These are phyloP conservation scores for Onychostoma macrolepis DNA, from an alignment of 2,113 vertebrate species.

Conservation along the genomic window DNA sequence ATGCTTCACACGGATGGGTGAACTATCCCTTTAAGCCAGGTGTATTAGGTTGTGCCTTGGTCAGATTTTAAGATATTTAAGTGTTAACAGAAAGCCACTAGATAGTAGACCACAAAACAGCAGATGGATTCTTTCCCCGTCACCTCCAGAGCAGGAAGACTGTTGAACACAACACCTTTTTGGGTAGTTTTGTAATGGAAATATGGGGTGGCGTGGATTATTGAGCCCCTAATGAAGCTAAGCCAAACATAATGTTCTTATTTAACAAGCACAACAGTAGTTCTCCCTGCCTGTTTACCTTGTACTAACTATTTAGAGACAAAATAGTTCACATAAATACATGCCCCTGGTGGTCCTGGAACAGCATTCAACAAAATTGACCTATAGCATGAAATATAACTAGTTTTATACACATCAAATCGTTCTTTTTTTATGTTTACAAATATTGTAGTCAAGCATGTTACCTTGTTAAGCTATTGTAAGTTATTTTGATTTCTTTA, in stretches of 20 bases:
- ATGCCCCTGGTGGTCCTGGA: background rate
- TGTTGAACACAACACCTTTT: background rate
- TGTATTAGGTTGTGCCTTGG: background rate
- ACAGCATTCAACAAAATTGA: too few species aligned
- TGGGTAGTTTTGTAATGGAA: background rate
- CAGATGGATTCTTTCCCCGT: too few species aligned
- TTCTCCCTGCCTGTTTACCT: background rate
- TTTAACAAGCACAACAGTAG: conserved; percentile 14
- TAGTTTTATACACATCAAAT: background rate
- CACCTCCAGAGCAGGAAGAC: background rate
- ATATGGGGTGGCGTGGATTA: background rate
- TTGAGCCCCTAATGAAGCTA: background rate
- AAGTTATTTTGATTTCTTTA: background rate
- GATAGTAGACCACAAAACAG: too few species aligned
- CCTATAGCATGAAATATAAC: background rate
- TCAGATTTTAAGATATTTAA: background rate
- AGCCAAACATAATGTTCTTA: background rate
- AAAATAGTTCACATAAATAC: background rate
- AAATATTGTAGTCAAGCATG: background rate
- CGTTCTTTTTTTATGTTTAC: background rate
- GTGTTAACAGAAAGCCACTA: too few species aligned
- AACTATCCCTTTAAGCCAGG: background rate
- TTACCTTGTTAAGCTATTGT: background rate
- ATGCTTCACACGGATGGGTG: too few species aligned
- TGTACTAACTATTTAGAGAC: conserved; percentile 8